Evolutionary conservation across 2,113 vertebrate species (phyloP), one percentile per base, ranked within the genome.

Genomic region (crab-eating macaque (Macaca fascicularis)): DNA sequence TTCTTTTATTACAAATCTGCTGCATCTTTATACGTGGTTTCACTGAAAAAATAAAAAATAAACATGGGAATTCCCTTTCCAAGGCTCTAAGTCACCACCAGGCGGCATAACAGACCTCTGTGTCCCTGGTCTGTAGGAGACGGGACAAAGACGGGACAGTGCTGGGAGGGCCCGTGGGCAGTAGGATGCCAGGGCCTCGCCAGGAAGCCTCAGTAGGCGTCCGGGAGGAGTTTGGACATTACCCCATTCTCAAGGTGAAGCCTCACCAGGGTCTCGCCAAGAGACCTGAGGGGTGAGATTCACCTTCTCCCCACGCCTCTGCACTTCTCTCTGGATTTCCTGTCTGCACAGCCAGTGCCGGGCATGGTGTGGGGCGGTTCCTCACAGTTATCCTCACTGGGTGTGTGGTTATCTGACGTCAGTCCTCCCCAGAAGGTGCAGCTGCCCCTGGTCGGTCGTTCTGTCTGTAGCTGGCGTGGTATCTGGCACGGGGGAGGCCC

Each of bases 271-370:
- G 38, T 12, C 27, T 40, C 16, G 0, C 17, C 9, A 19, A 43
- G 69, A 64, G 32, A 48, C 22, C 81, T 16, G 1, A 3, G 45
- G n/a, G 23, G 25, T 1, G 8, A 50, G 72, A 22, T 7, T 4
- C 5, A 6, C 79, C 43, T 13, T 22, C 8, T 30, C 38, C 45
- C 9, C 19, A 2, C 20, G 0, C 20, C 14, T 67, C 6, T 2
- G 25, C 4, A 1, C 12, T 4, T 22, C 74, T 8, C 30, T 67
- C 57, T 1, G 0, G 4, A 20, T 9, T 10, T 43, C 17, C 38
- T 16, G 11, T 50, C 6, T 0, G 10, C 19, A 0, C 3, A 3
- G 16, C 20, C 40, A 13, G 1, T 1, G 1, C 14, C n/a, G 0
- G 10, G 48, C 9, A 0, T 1, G 1, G 40, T 1, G 7, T 8